phyloP scores from a whole-genome alignment of 2,888 invertebrate genomes.

The Glyphotaelius pellucidus region DNA sequence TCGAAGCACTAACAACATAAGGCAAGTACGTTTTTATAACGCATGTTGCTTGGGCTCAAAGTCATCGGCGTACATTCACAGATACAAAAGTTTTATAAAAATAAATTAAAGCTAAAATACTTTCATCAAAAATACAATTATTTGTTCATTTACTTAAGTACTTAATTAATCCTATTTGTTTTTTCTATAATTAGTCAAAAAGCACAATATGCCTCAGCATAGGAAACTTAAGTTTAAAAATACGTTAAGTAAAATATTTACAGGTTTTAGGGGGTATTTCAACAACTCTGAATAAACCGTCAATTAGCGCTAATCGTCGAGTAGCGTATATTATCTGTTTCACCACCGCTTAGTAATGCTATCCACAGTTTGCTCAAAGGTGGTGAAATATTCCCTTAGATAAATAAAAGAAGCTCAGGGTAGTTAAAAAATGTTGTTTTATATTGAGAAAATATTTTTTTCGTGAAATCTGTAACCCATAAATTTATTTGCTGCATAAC shows the following conservation, averaged over 20 bases:
- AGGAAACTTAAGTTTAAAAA: neutral
- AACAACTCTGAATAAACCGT: neutral
- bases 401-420: no score
- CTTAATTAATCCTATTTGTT: neutral
- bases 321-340: no score
- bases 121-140: constrained; percentile 2
- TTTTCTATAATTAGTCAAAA: neutral
- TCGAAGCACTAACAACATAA: neutral
- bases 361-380: no score
- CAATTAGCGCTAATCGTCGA: no score
- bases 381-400: no score
- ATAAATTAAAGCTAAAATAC: neutral
- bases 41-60: neutral
- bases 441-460: no score
- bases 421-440: no score
- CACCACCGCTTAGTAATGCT: no score
- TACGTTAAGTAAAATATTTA: neutral
- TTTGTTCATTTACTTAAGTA: constrained; percentile 2
- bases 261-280: neutral
- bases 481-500: no score
- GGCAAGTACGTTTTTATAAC: neutral
- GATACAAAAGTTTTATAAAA: neutral
- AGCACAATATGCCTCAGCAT: neutral
- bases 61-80: neutral
- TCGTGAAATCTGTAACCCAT: no score